Base-by-base conservation (phyloP, 2,888 invertebrate species). In the Lathronympha strigana region DNA sequence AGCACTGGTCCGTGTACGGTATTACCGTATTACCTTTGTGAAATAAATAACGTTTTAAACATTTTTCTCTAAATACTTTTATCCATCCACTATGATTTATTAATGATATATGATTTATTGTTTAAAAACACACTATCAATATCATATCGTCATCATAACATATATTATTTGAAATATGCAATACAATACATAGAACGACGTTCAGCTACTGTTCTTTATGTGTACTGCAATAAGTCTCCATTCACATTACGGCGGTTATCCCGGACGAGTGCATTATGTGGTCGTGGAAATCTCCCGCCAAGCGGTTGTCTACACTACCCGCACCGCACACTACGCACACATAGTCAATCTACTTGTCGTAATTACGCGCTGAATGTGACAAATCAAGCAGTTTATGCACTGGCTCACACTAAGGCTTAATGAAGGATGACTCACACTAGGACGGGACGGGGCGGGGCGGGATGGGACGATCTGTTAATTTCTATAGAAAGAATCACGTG, bases 201-300 rank as follows among this genome's bases (percentile, higher is more conserved):
- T 31, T 23, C 21, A 4, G 6, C 50, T 64, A 58, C 63, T 64
- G 63, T 45, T 51, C 21, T 17, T 1, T 0, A 36, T 4, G 31
- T 51, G 2, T 45, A 25, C 36, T 61, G 43, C 3, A 36, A 51
- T 28, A 28, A 67, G 66, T 45, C 50, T 67, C 61, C 55, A 61
- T 67, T 57, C 61, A 67, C 66, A 67, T 67, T 67, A 67, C 50
- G 47, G 61, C 61, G 66, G 55, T 67, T 67, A 67, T 67, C 66
- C 66, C 55, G 54, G 61, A 57, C 54, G 61, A 67, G 61, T 64
- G 63, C 63, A 64, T 64, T 64, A 64, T 64, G 58, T 58, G 63
- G 63, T 64, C 50, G 63, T 58, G 58, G 51, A 64, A 58, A 63
- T 63, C 63, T 50, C 57, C 63, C 63, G 57, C 51, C 63, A 64